phyloP scores from a whole-genome alignment of 2,888 invertebrate genomes.

The Tetanocera ferruginea region DNA sequence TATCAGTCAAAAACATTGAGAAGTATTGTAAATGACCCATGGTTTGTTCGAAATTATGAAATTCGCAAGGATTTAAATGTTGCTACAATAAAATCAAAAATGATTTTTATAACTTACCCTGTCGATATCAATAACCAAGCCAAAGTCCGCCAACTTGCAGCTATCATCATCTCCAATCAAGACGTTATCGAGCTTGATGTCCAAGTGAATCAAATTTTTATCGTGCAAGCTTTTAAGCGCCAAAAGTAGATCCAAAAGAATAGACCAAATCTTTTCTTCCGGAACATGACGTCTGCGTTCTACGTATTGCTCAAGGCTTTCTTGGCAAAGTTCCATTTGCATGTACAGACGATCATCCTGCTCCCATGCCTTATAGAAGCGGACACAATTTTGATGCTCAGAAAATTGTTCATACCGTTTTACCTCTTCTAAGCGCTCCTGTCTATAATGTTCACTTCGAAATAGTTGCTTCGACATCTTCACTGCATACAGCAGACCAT shows the following conservation, averaged over 20 bases:
- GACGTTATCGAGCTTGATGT: conserved; percentile 84
- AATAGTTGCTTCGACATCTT: conserved; percentile 77
- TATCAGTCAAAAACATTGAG: too few relatives aligned
- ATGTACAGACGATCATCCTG: conserved; percentile 78
- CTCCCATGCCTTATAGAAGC: conserved; percentile 80
- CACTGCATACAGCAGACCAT: conserved; percentile 78
- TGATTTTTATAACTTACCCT: conserved; percentile 61
- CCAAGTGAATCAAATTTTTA: conserved; percentile 78
- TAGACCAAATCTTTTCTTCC: conserved; percentile 77
- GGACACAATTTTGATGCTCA: conserved; percentile 77
- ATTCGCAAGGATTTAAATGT: too few relatives aligned
- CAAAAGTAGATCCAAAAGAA: conserved; percentile 75
- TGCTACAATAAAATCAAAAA: too few relatives aligned
- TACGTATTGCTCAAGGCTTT: conserved; percentile 74
- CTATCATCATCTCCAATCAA: conserved; percentile 75
- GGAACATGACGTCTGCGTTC: conserved; percentile 73
- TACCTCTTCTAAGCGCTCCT: conserved; percentile 75
- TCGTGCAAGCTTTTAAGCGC: conserved; percentile 79
- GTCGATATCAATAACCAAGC: conserved; percentile 77
- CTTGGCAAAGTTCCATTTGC: conserved; percentile 79
- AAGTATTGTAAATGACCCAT: too few relatives aligned
- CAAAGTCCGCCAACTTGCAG: conserved; percentile 83
- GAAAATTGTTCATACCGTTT: conserved; percentile 78
- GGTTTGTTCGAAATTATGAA: too few relatives aligned
- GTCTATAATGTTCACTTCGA: conserved; percentile 74